A percentile compares a stretch with the other conserved stretches of the same genome.
Evolutionary conservation across 2,113 vertebrate genomes (phyloP).

Genomic region (Phocoena sinus): DNA sequence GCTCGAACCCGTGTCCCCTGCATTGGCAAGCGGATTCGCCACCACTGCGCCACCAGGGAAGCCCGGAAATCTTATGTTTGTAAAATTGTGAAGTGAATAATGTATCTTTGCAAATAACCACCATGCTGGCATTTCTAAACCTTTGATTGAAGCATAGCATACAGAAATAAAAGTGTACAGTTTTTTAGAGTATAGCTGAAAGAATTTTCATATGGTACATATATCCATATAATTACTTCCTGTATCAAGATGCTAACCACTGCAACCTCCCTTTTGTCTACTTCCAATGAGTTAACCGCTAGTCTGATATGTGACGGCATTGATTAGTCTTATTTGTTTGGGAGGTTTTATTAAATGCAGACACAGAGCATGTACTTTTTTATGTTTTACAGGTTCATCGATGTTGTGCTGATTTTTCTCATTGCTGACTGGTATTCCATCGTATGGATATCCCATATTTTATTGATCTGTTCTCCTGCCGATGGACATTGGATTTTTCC

Average conservation of each 20-base stretch:
- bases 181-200: not conserved
- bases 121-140: not conserved
- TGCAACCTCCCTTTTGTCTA: not conserved
- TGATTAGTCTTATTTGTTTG: not conserved
- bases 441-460: not conserved
- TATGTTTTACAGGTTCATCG: not conserved
- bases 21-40: too few relatives aligned
- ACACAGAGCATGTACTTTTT: not conserved
- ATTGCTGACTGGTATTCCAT: not conserved
- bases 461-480: not conserved
- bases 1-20: too few relatives aligned
- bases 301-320: not conserved
- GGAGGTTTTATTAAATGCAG: not conserved
- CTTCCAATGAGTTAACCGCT: not conserved
- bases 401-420: not conserved
- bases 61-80: not conserved
- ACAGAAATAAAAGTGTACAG: not conserved
- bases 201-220: not conserved
- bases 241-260: not conserved
- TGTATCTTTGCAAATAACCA: not conserved
- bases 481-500: not conserved
- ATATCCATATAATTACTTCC: not conserved
- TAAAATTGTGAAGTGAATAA: not conserved
- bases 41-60: too few relatives aligned
- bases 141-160: not conserved